These are phyloP conservation scores for Ptycholaimellus sp. DNA, from an alignment of 2,888 invertebrate species.

Conservation along the genomic window DNA sequence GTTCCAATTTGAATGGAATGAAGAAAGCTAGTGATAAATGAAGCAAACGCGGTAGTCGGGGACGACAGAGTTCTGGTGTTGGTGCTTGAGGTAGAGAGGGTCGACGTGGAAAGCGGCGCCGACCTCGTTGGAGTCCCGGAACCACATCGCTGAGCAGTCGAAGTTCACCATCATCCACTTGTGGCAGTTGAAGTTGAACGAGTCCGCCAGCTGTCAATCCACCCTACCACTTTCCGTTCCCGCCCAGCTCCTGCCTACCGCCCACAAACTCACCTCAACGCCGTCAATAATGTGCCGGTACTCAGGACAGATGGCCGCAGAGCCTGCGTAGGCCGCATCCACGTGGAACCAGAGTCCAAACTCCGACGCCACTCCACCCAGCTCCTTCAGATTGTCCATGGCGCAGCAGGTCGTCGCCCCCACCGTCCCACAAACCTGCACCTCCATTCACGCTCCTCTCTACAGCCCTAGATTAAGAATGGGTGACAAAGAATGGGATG, in stretches of 20 bases:
- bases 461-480: too few species aligned
- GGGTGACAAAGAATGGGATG: not conserved
- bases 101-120: conserved; percentile 93
- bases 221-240: too few species aligned
- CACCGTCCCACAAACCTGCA: conserved; percentile 71
- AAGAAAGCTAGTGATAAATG: too few species aligned
- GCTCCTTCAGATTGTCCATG: conserved; percentile 58
- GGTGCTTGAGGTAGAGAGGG: conserved; percentile 82
- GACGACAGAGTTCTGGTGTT: conserved; percentile 96
- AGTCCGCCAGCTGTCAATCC: conserved; percentile 43
- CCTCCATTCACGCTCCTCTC: too few species aligned
- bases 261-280: conserved; percentile 39
- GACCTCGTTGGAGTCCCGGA: conserved; percentile 65
- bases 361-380: conserved; percentile 41
- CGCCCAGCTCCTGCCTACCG: too few species aligned
- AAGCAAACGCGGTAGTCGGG: too few species aligned
- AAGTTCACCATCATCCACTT: conserved; percentile 98
- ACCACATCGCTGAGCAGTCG: conserved; percentile 97
- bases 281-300: conserved; percentile 68
- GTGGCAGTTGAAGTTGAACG: conserved; percentile 89
- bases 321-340: conserved; percentile 89
- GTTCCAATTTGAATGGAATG: too few species aligned
- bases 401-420: conserved; percentile 92
- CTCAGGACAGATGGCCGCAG: conserved; percentile 82
- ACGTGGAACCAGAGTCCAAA: conserved; percentile 82